Evolutionary conservation across 2,888 invertebrate species (phyloP), one percentile per base, ranked within the genome.

Genomic region (Cephus pygmeus): DNA sequence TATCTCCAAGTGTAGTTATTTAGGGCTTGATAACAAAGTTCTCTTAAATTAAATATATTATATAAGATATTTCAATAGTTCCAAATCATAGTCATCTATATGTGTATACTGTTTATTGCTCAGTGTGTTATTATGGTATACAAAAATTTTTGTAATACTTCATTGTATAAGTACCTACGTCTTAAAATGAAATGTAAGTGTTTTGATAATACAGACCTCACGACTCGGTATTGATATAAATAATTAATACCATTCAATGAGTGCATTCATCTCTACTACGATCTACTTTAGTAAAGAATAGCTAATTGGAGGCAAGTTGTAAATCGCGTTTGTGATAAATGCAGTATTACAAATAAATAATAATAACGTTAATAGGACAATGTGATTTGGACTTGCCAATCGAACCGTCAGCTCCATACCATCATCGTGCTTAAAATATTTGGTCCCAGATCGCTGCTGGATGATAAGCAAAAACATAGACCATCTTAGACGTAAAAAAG

Each of bases 401-500:
- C 56, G 56, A 56, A 56, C 56, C 56, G 23, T 56, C 56, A 56
- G 23, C 56, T 56, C 56, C 23, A 23, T 56, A 56, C 9, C 56
- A 56, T 56, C 56, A 23, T 71, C 23, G 11, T 33, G 36, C 75
- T 40, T 31, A 31, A 69, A 69, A n/a, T 78, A 71, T 75, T 78
- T 78, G 78, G 78, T 78, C 78, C 78, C 78, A 76, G 75, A 56
- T n/a, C 73, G 12, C 23, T 74, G 12, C 74, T 30, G 36, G 74
- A 56, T 56, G 56, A 23, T 23, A 56, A 56, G 56, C 56, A 9
- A 56, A 4, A 78, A 80, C 23, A 56, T 56, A 56, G 56, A 23
- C 56, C 56, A 56, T 56, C 56, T 94, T 94, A 99, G 76, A 99
- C 96, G 89, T 99, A 99, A 93, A 97, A 99, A 74, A 99, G 94